phyloP scores from a whole-genome alignment of 2,888 invertebrate genomes.

The Gari tellinella region DNA sequence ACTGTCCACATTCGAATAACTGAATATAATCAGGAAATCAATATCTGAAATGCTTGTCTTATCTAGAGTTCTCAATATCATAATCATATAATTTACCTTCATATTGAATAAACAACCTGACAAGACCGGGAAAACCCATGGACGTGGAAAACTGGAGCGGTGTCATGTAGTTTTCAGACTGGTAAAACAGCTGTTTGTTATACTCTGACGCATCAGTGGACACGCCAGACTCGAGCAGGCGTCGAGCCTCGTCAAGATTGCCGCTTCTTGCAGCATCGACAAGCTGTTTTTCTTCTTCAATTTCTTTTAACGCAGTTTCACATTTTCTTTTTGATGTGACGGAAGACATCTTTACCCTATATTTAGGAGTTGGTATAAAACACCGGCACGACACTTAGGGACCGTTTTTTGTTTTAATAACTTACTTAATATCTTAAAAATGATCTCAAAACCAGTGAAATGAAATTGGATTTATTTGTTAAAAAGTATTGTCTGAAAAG shows the following conservation, averaged over 20 bases:
- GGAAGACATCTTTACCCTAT: slow-evolving; percentile 3
- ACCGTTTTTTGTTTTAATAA: too few species aligned
- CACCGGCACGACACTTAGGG: too few species aligned
- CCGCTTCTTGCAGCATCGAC: slow-evolving; percentile 75
- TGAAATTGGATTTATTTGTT: too few species aligned
- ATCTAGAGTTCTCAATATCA: too few species aligned
- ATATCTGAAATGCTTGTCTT: too few species aligned
- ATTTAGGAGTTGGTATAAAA: too few species aligned
- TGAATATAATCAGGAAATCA: too few species aligned
- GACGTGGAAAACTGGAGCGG: slow-evolving; percentile 78
- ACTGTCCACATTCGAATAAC: too few species aligned
- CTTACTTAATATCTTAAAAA: too few species aligned
- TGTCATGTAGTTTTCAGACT: slow-evolving; percentile 81
- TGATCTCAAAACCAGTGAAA: too few species aligned
- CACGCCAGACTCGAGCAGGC: slow-evolving; percentile 71
- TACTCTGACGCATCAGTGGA: slow-evolving; percentile 80
- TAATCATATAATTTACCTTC: too few species aligned
- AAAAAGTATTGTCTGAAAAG: too few species aligned
- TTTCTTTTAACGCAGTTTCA: slow-evolving; percentile 56
- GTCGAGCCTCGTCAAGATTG: slow-evolving; percentile 60
- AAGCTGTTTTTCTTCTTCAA: slow-evolving; percentile 70
- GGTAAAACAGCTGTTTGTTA: slow-evolving; percentile 80
- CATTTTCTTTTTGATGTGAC: slow-evolving; percentile 14
- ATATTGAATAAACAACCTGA: slow-evolving; percentile 71
- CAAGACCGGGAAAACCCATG: slow-evolving; percentile 63